A percentile compares a stretch with the other conserved stretches of the same genome.
These are phyloP conservation scores for Leptinotarsa defecta DNA, from an alignment of 1,140 invertebrate genomes.

Conservation along the genomic window DNA sequence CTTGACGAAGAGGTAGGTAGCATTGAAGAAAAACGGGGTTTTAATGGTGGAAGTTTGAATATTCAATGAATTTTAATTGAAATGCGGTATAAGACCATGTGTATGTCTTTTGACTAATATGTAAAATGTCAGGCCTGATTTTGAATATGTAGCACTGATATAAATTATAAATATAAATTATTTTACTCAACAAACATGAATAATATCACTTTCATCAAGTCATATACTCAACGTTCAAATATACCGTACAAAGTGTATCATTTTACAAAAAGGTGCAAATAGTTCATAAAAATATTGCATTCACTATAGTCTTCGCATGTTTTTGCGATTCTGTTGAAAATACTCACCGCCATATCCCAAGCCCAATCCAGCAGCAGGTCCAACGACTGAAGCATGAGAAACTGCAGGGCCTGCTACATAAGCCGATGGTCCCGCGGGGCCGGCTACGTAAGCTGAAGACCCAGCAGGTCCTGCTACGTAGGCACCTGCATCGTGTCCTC, in stretches of 20 bases:
- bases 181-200: too few relatives aligned
- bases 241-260: too few relatives aligned
- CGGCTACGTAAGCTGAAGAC: slow-evolving; percentile 2
- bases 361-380: slow-evolving; percentile 10
- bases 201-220: too few relatives aligned
- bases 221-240: too few relatives aligned
- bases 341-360: not conserved
- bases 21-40: too few relatives aligned
- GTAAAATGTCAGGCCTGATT: too few relatives aligned
- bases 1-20: too few relatives aligned
- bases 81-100: not conserved
- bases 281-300: not conserved
- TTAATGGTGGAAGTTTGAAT: too few relatives aligned
- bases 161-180: too few relatives aligned
- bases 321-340: not conserved
- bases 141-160: too few relatives aligned
- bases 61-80: not conserved
- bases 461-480: slow-evolving; percentile 15
- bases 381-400: slow-evolving; percentile 12
- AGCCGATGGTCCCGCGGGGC: not conserved
- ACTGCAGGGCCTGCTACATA: not conserved
- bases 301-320: not conserved
- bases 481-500: not conserved
- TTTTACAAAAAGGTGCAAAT: too few relatives aligned
- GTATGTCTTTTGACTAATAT: too few relatives aligned